Evolutionary conservation across 2,113 vertebrate genomes (phyloP).

Genomic region (Cebidichthys violaceus): DNA sequence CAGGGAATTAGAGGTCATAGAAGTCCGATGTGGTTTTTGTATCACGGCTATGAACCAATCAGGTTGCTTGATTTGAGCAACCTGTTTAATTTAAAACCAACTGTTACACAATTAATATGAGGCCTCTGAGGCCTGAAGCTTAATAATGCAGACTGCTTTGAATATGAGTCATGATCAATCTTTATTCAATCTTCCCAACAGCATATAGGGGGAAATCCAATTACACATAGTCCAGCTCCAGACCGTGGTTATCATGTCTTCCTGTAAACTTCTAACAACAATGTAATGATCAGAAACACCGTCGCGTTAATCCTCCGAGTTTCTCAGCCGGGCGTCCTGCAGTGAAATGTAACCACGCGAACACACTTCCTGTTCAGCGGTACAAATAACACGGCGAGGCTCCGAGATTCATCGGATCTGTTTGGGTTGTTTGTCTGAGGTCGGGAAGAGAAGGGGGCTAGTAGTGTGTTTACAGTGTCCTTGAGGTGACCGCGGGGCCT

Average conservation of each 20-base stretch:
- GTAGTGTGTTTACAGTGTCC: background rate
- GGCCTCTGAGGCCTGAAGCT: background rate
- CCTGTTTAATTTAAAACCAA: background rate
- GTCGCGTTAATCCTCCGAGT: background rate
- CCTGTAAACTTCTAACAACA: background rate
- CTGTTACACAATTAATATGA: background rate
- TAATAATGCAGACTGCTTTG: background rate
- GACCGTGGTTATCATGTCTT: background rate
- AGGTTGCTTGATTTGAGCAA: no score
- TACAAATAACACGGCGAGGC: background rate
- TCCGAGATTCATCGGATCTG: background rate
- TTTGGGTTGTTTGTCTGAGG: background rate
- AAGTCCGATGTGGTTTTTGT: no score
- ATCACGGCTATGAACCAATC: no score
- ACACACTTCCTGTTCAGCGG: background rate
- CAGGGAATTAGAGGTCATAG: no score
- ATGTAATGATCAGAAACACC: background rate
- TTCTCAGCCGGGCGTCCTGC: background rate
- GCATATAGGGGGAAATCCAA: background rate
- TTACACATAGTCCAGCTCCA: background rate
- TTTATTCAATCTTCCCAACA: background rate
- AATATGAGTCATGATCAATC: background rate
- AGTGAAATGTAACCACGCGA: background rate
- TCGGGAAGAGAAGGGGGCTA: background rate
- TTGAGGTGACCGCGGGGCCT: background rate